Evolutionary conservation across 2,888 invertebrate genomes (phyloP).

Genomic region (Octonoba sinensis): DNA sequence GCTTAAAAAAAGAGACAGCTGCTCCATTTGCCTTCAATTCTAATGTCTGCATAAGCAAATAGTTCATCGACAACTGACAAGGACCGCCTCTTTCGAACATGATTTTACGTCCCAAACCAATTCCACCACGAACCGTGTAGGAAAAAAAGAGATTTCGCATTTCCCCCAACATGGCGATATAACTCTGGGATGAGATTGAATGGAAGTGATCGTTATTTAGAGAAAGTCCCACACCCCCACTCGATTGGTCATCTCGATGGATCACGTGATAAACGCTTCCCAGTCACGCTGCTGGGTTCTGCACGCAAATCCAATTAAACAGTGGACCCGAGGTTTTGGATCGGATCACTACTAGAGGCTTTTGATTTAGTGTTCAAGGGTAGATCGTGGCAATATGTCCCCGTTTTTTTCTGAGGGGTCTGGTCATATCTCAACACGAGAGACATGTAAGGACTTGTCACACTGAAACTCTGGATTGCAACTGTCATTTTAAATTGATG

Average conservation of each 20-base stretch:
- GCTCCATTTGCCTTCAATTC: no score
- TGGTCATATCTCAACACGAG: no score
- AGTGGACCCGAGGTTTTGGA: background rate
- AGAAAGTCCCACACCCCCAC: slow-evolving; percentile 12
- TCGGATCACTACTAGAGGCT: background rate
- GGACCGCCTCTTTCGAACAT: no score
- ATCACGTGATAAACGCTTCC: slow-evolving; percentile 54
- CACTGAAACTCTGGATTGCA: no score
- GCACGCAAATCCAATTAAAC: slow-evolving; percentile 38
- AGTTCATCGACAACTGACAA: no score
- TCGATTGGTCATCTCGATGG: slow-evolving; percentile 8
- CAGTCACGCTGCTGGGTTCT: slow-evolving; percentile 26
- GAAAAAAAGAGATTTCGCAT: background rate
- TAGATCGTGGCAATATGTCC: background rate
- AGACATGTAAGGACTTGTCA: no score
- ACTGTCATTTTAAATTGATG: no score
- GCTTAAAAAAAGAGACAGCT: no score
- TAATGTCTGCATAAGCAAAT: no score
- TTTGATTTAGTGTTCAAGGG: slow-evolving; percentile 16
- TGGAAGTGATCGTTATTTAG: slow-evolving; percentile 39
- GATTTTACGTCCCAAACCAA: no score
- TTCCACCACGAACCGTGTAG: no score
- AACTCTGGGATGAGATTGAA: slow-evolving; percentile 39
- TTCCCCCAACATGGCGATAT: slow-evolving; percentile 12
- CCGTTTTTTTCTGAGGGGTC: no score